Evolutionary conservation across 2,113 vertebrate genomes (phyloP).

Genomic region (Plecturocebus donacophilus): DNA sequence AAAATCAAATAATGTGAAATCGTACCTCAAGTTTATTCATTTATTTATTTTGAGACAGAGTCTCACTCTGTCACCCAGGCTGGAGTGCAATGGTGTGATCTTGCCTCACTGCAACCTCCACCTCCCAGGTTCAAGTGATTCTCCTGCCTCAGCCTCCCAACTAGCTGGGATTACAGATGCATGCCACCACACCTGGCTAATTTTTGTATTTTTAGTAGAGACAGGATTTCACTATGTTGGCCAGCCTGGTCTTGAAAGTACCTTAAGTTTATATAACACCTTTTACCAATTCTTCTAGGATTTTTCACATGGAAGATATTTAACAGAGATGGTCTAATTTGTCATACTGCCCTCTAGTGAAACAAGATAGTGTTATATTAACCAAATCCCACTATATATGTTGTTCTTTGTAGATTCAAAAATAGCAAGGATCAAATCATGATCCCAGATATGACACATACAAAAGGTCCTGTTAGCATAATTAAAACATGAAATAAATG

Average conservation of each 20-base stretch:
- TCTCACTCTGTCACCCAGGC: too few relatives aligned
- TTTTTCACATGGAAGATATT: constrained; percentile 1
- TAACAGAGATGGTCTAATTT: not conserved
- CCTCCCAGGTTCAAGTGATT: too few relatives aligned
- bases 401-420: not conserved
- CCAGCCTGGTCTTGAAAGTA: too few relatives aligned
- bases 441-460: not conserved
- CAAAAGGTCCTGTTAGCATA: not conserved
- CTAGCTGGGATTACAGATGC: too few relatives aligned
- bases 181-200: too few relatives aligned
- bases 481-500: constrained; percentile 24
- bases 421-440: constrained; percentile 16
- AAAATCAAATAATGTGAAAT: not conserved
- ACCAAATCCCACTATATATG: not conserved
- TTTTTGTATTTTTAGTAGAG: too few relatives aligned
- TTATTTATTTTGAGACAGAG: too few relatives aligned
- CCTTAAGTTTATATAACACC: not conserved
- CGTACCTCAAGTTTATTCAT: not conserved
- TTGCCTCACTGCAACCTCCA: too few relatives aligned
- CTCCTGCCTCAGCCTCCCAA: too few relatives aligned
- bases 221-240: too few relatives aligned
- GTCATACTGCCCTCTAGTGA: constrained; percentile 14
- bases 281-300: not conserved
- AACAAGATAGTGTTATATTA: not conserved
- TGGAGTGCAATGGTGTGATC: too few relatives aligned